Evolutionary conservation across 1,140 invertebrate species (phyloP), one percentile per base, ranked within the genome.

Genomic region (Caenorhabditis inopinata): DNA sequence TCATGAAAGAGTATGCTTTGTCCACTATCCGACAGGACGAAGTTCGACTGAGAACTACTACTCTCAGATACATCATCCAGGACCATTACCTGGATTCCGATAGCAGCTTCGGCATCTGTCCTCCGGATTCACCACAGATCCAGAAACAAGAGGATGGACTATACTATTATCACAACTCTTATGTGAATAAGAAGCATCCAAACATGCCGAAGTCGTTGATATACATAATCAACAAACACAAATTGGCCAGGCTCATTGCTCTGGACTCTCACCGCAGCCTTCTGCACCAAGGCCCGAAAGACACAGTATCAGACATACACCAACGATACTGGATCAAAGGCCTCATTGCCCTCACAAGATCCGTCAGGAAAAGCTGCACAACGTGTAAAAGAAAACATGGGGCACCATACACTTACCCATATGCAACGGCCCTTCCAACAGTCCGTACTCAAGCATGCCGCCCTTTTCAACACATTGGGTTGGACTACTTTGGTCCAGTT

Each of bases 401-500:
- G 14, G 38, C 5, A 42, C 3, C 21, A 14, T 27, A 62, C 68
- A 23, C 46, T 9, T 78, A 73, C 45, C 77, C 77, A 2, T 18
- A 42, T 7, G 4, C 48, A 18, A 29, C 74, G 18, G 42, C 7
- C 2, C 9, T 78, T 16, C 77, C 77, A 68, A 1, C 23, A 5
- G 14, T 25, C 11, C 6, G 48, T 9, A 35, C 3, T 6, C 12
- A 38, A 3, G 11, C 18, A 2, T 53, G n/a, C 6, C 7, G 9
- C n/a, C 62, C 76, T 12, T 78, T 78, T 58, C 1, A 76, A 18
- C 4, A 76, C n/a, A 21, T 29, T 23, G 76, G 76, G 4, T 14
- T 78, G 4, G 76, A 78, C 21, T 58, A 78, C 27, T 76, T 78
- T 53, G 76, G 76, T 23, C 76, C 76, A 0, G 9, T 76, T 6